Evolutionary conservation across 1,140 invertebrate species (phyloP).

Genomic region (Lepidurus couesii): DNA sequence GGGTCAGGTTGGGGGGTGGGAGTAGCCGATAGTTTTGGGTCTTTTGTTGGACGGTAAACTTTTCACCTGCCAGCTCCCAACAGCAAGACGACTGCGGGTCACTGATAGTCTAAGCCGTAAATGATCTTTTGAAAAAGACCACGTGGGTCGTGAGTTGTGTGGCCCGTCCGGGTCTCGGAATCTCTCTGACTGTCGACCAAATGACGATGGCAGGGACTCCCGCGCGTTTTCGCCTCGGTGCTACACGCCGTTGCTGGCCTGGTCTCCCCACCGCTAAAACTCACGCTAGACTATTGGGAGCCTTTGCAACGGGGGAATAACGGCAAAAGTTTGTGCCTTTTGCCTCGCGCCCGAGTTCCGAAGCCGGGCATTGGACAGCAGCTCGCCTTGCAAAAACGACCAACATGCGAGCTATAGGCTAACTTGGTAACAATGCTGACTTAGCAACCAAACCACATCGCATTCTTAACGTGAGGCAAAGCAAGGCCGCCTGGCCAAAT

Average conservation of each 20-base stretch:
- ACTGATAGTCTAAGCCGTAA: background rate
- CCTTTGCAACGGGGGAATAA: background rate
- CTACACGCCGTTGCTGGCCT: background rate
- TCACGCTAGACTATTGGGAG: conserved; percentile 14
- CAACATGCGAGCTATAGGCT: conserved; percentile 18
- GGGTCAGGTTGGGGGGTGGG: background rate
- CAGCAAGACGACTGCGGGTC: background rate
- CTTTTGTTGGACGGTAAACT: background rate
- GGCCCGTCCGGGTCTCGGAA: background rate
- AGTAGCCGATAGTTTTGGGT: background rate
- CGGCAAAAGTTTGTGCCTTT: background rate
- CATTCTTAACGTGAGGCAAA: background rate
- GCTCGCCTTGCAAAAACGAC: conserved; percentile 9
- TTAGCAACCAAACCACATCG: background rate
- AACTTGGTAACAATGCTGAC: conserved; percentile 11
- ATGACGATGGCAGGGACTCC: background rate
- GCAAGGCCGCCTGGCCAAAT: background rate
- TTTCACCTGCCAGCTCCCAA: background rate
- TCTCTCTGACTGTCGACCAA: background rate
- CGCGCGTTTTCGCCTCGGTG: conserved; percentile 11
- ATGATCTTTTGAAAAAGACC: background rate
- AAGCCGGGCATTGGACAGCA: conserved; percentile 7
- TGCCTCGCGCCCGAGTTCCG: background rate
- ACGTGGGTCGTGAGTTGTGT: background rate
- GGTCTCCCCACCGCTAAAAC: background rate